Percentiles rank a stretch among this genome's conserved stretches.
Conservation (phyloP, 2,888 invertebrate genomes). For the Anthophora plumipes region DNA sequence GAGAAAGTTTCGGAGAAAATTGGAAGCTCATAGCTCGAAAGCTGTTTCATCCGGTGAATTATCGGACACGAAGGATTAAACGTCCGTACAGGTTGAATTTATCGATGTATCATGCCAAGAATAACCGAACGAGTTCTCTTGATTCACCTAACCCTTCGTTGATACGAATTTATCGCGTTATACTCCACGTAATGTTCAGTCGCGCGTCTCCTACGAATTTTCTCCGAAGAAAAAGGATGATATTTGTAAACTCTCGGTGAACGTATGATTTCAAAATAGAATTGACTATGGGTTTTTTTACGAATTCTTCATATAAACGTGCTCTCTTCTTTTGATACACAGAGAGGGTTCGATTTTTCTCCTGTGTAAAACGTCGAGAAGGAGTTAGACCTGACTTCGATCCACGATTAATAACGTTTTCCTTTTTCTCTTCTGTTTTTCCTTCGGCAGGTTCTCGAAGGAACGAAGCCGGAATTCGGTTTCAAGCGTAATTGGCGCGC, state of each 20-base stretch:
- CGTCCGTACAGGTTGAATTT: constrained; percentile 42
- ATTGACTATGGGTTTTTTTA: not conserved
- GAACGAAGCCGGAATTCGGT: not conserved
- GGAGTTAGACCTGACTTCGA: not conserved
- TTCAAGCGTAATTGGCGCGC: constrained; percentile 28
- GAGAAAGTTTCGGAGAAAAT: constrained; percentile 39
- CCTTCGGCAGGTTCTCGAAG: not conserved
- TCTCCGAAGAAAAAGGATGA: not conserved
- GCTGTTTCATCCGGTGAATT: constrained; percentile 45
- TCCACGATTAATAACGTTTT: not conserved
- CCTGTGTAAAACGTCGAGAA: not conserved
- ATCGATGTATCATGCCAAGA: constrained; percentile 48
- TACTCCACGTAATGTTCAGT: not conserved
- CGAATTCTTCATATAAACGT: not conserved
- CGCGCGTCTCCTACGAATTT: constrained; percentile 4
- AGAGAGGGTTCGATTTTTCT: not conserved
- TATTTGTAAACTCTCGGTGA: too few relatives aligned
- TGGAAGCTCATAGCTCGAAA: constrained; percentile 48
- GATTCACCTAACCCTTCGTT: constrained; percentile 40
- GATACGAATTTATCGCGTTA: constrained; percentile 49
- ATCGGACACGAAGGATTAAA: constrained; percentile 55
- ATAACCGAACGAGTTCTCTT: constrained; percentile 46
- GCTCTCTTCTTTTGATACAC: not conserved
- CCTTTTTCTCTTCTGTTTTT: too few relatives aligned
- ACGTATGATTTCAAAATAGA: not conserved